These are phyloP conservation scores for Phania funesta DNA, from an alignment of 2,888 invertebrate genomes.

Conservation along the genomic window DNA sequence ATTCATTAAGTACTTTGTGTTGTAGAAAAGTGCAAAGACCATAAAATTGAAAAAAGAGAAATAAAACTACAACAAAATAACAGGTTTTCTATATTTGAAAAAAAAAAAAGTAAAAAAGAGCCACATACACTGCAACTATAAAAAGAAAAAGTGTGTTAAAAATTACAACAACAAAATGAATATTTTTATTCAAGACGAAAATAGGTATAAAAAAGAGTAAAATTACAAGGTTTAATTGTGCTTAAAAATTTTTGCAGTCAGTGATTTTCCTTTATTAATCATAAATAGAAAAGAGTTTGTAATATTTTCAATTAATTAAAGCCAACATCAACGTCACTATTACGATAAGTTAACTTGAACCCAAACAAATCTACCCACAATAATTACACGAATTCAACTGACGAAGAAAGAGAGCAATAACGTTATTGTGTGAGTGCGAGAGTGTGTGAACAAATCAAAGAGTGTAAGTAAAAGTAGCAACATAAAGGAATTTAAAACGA, in stretches of 20 bases:
- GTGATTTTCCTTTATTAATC: constrained; percentile 8
- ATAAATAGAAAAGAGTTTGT: constrained; percentile 30
- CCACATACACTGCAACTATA: constrained; percentile 18
- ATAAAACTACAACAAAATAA: constrained; percentile 46
- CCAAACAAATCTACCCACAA: constrained; percentile 43
- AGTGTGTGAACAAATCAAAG: constrained; percentile 4
- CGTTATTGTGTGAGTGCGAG: not conserved
- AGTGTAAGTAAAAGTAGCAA: constrained; percentile 48
- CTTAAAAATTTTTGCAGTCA: constrained; percentile 38
- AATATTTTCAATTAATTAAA: constrained; percentile 46
- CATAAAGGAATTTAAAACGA: not conserved
- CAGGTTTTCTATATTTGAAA: constrained; percentile 44
- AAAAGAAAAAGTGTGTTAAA: constrained; percentile 44
- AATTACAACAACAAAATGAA: not conserved
- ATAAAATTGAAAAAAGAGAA: constrained; percentile 50
- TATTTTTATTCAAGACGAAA: constrained; percentile 26
- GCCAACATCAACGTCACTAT: constrained; percentile 37
- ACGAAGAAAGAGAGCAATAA: constrained; percentile 23
- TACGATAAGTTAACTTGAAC: constrained; percentile 57
- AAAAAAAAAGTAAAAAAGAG: constrained; percentile 46
- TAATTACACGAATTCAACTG: constrained; percentile 52
- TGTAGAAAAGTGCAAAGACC: constrained; percentile 63
- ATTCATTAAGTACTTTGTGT: constrained; percentile 56
- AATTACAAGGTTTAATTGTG: constrained; percentile 47
- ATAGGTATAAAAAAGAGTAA: not conserved